Conservation (phyloP, 2,113 vertebrate genomes). For the Orycteropus afer region DNA sequence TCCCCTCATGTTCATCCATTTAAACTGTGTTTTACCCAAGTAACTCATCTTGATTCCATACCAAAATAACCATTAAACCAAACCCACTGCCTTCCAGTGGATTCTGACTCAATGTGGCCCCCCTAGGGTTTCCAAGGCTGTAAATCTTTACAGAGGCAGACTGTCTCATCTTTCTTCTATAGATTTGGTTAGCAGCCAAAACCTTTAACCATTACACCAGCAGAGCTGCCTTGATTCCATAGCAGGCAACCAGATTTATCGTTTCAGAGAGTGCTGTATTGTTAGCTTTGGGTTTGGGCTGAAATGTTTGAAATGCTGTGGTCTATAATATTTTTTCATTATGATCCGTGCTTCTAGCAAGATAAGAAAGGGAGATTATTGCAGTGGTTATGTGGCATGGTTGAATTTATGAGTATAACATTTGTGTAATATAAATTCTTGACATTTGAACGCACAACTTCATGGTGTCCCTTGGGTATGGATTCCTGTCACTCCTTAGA, state of each 20-base stretch:
- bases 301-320: not conserved
- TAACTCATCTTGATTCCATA: not conserved
- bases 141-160: too few species aligned
- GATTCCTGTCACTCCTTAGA: not conserved
- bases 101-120: too few species aligned
- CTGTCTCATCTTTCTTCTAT: too few species aligned
- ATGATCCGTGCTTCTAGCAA: not conserved
- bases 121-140: too few species aligned
- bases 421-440: constrained; percentile 15
- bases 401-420: not conserved
- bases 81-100: too few species aligned
- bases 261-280: not conserved
- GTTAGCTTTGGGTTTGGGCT: constrained; percentile 15
- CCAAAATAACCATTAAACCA: too few species aligned
- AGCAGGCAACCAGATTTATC: not conserved
- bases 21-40: not conserved
- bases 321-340: not conserved
- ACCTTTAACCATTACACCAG: too few species aligned
- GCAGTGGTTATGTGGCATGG: not conserved
- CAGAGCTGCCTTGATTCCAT: too few species aligned
- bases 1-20: not conserved
- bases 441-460: not conserved
- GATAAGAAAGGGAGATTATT: not conserved
- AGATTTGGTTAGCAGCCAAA: too few species aligned
- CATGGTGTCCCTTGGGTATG: not conserved